These are phyloP conservation scores for Athalia circularis DNA, from an alignment of 2,888 invertebrate genomes.

Conservation along the genomic window DNA sequence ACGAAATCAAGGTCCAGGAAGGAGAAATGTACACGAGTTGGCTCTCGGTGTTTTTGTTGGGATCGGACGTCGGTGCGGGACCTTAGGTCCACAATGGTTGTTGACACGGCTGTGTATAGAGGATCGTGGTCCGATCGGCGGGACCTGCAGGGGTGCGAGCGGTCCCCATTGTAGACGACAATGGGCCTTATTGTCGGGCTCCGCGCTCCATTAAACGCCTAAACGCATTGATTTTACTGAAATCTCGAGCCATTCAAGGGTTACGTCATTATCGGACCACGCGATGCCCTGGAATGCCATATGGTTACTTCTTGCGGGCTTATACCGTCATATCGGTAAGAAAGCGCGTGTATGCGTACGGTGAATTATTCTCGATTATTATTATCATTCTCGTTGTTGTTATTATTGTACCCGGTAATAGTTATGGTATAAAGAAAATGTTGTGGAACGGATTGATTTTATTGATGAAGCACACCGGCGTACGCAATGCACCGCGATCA, in stretches of 20 bases:
- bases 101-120: conserved; percentile 44
- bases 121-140: conserved; percentile 42
- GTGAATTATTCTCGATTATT: no score
- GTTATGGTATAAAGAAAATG: neutral
- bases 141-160: conserved; percentile 42
- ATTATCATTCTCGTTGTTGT: no score
- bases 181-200: conserved; percentile 39
- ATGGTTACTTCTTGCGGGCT: neutral
- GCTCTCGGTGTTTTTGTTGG: conserved; percentile 41
- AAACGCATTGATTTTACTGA: conserved; percentile 45
- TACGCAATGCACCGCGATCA: no score
- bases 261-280: conserved; percentile 42
- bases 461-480: neutral
- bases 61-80: conserved; percentile 40
- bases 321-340: no score
- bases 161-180: conserved; percentile 44
- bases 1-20: neutral
- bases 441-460: conserved; percentile 3
- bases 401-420: neutral
- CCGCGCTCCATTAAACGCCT: conserved; percentile 44
- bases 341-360: no score
- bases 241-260: conserved; percentile 40
- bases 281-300: conserved; percentile 37
- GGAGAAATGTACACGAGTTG: conserved; percentile 31
- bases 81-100: conserved; percentile 44